Percentiles rank a stretch among this genome's conserved stretches.
Conservation (phyloP, 2,888 invertebrate genomes). For the Drosophila kuntzei region DNA sequence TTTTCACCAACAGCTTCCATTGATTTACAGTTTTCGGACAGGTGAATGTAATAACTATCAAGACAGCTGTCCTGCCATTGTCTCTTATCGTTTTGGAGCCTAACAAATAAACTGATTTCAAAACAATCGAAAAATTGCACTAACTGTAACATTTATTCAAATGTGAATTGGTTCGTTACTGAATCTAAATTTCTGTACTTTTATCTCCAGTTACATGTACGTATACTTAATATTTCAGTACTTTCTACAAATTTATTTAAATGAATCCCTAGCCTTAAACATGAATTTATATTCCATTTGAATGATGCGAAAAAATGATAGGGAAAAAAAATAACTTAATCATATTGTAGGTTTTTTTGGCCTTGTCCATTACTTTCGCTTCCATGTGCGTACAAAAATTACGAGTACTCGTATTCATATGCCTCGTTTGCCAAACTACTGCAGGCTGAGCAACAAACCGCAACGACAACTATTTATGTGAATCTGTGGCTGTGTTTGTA, state of each 20-base stretch:
- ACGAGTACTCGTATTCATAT: slow-evolving; percentile 63
- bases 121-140: not conserved
- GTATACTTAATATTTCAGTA: not conserved
- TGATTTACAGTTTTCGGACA: slow-evolving; percentile 14
- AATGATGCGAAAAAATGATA: slow-evolving; percentile 41
- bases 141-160: not conserved
- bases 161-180: not conserved
- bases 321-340: slow-evolving; percentile 21
- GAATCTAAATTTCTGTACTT: not conserved
- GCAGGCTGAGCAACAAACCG: slow-evolving; percentile 34
- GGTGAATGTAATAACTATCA: slow-evolving; percentile 6
- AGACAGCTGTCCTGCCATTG: not conserved
- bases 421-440: slow-evolving; percentile 40
- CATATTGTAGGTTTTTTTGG: slow-evolving; percentile 36
- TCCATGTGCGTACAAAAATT: slow-evolving; percentile 40
- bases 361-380: slow-evolving; percentile 28
- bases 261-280: not conserved
- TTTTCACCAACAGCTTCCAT: not conserved
- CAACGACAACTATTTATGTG: slow-evolving; percentile 60
- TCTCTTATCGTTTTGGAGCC: not conserved
- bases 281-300: slow-evolving; percentile 31
- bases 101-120: not conserved
- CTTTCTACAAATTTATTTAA: slow-evolving; percentile 1
- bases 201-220: not conserved
- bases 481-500: slow-evolving; percentile 14